These are phyloP conservation scores for Caenorhabditis afra DNA, from an alignment of 2,888 invertebrate genomes.

Conservation along the genomic window DNA sequence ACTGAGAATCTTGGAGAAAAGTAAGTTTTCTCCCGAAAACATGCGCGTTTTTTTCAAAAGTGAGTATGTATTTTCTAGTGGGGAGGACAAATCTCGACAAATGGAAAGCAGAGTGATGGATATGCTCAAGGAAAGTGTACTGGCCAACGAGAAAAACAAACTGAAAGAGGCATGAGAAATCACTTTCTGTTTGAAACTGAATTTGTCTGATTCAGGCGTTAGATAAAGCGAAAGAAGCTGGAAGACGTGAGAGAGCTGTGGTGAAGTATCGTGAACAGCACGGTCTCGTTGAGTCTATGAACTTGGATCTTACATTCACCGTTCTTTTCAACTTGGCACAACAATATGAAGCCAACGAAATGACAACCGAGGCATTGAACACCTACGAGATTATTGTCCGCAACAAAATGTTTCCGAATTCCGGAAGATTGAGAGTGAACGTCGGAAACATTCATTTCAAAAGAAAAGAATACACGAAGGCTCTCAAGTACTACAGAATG, in stretches of 20 bases:
- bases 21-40: constrained; percentile 15
- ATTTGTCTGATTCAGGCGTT: constrained; percentile 83
- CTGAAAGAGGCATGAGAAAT: constrained; percentile 54
- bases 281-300: constrained; percentile 91
- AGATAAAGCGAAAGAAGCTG: constrained; percentile 96
- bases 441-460: constrained; percentile 98
- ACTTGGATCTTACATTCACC: constrained; percentile 94
- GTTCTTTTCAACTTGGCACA: constrained; percentile 96
- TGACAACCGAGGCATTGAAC: constrained; percentile 95
- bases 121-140: constrained; percentile 92
- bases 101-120: constrained; percentile 92
- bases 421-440: constrained; percentile 85
- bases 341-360: constrained; percentile 93
- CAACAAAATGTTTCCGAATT: constrained; percentile 94
- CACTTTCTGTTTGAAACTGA: neutral
- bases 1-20: constrained; percentile 17
- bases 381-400: constrained; percentile 93
- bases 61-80: constrained; percentile 83
- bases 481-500: constrained; percentile 98
- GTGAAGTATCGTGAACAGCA: constrained; percentile 92
- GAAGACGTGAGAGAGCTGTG: constrained; percentile 91
- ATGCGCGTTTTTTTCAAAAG: constrained; percentile 68
- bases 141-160: constrained; percentile 84
- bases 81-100: constrained; percentile 92
- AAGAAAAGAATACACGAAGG: constrained; percentile 89